Evolutionary conservation across 2,888 invertebrate species (phyloP).

Genomic region (Cantharis lateralis): DNA sequence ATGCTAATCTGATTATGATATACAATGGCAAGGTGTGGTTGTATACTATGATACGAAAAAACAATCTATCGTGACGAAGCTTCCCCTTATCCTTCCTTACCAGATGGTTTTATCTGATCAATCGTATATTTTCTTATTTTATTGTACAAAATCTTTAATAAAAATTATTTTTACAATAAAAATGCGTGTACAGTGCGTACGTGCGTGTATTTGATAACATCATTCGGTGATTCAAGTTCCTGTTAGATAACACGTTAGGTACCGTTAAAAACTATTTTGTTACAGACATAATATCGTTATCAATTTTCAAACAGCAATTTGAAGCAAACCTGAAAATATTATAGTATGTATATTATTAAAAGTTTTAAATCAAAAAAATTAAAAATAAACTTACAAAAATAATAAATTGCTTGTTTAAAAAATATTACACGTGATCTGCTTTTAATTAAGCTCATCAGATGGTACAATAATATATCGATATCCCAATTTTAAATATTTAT

Average conservation of each 20-base stretch:
- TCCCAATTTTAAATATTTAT: too few relatives aligned
- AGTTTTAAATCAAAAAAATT: too few relatives aligned
- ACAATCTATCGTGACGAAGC: constrained; percentile 38
- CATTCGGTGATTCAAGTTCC: not conserved
- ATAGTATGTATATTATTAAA: too few relatives aligned
- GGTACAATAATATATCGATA: too few relatives aligned
- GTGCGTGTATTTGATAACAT: not conserved
- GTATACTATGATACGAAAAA: constrained; percentile 30
- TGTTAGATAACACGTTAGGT: not conserved
- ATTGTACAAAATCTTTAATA: not conserved
- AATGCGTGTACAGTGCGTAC: not conserved
- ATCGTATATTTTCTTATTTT: not conserved
- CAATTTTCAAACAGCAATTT: too few relatives aligned
- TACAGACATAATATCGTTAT: too few relatives aligned
- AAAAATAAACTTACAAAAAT: too few relatives aligned
- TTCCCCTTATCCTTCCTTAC: constrained; percentile 19
- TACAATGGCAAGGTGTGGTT: constrained; percentile 41
- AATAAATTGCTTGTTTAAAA: too few relatives aligned
- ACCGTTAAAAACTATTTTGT: not conserved
- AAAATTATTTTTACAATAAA: not conserved
- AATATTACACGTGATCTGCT: too few relatives aligned
- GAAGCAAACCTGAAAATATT: too few relatives aligned
- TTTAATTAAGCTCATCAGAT: too few relatives aligned
- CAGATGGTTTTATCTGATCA: constrained; percentile 14
- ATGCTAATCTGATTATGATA: constrained; percentile 25